Percentiles rank a stretch among this genome's conserved stretches.
Evolutionary conservation across 2,888 invertebrate species (phyloP).

Genomic region (Tetramorium bicarinatum): DNA sequence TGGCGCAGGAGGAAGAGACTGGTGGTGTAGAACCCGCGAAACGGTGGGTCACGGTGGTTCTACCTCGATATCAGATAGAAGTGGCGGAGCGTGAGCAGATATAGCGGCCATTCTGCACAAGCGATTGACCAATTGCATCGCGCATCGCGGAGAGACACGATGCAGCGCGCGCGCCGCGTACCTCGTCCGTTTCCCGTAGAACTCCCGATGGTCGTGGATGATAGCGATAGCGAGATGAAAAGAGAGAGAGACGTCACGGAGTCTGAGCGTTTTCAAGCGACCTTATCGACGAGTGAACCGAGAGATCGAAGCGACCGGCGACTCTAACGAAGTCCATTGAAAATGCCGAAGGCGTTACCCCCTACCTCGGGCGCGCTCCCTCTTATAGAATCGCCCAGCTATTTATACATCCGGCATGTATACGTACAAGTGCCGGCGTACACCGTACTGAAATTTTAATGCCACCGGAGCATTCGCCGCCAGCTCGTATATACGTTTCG

Average conservation of each 20-base stretch:
- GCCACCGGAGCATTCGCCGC: conserved; percentile 8
- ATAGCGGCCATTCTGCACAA: conserved; percentile 16
- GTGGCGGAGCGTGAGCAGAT: conserved; percentile 5
- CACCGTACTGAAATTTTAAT: conserved; percentile 46
- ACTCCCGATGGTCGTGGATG: background rate
- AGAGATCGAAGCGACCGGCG: conserved; percentile 31
- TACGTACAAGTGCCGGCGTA: conserved; percentile 8
- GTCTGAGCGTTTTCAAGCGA: background rate
- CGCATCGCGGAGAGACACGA: background rate
- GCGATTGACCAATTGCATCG: conserved; percentile 44
- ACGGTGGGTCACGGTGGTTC: background rate
- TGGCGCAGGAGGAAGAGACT: background rate
- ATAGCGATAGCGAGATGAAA: background rate
- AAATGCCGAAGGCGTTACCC: conserved; percentile 37
- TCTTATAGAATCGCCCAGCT: conserved; percentile 29
- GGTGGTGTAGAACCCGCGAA: background rate
- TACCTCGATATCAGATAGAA: conserved; percentile 32
- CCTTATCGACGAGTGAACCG: conserved; percentile 43
- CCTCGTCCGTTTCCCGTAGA: conserved; percentile 18
- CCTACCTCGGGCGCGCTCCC: background rate
- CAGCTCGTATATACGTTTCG: background rate
- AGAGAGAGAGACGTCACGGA: conserved; percentile 17
- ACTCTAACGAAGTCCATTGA: conserved; percentile 49
- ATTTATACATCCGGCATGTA: conserved; percentile 43
- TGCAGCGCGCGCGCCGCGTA: conserved; percentile 23